These are phyloP conservation scores for Eugnorisma glareosa DNA, from an alignment of 2,888 invertebrate species.

Conservation along the genomic window DNA sequence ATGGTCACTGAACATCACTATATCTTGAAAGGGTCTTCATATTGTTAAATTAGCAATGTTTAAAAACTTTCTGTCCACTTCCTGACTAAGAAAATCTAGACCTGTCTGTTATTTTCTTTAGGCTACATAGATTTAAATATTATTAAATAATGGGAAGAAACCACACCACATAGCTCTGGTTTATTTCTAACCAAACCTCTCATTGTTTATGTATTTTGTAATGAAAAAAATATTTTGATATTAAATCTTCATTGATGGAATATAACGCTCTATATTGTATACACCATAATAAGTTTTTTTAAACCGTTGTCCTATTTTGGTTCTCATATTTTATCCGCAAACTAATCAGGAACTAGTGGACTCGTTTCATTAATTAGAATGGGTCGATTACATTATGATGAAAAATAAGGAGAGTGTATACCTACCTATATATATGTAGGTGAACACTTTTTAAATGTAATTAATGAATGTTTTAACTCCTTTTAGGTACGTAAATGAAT, in stretches of 20 bases:
- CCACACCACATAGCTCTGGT: background rate
- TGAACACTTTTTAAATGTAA: background rate
- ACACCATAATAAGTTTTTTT: background rate
- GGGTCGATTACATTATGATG: slow-evolving; percentile 15
- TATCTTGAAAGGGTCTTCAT: slow-evolving; percentile 77
- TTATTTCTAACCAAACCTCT: background rate
- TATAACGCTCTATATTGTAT: background rate
- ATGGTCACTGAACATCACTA: slow-evolving; percentile 84
- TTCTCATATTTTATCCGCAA: slow-evolving; percentile 10
- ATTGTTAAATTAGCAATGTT: slow-evolving; percentile 69
- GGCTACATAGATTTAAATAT: slow-evolving; percentile 4
- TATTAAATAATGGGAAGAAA: background rate
- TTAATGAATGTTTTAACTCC: background rate
- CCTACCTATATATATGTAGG: background rate
- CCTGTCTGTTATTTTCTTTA: background rate
- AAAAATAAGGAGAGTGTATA: background rate
- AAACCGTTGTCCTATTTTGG: background rate
- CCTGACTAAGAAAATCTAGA: slow-evolving; percentile 16
- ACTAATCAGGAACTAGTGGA: slow-evolving; percentile 30
- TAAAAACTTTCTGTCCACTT: slow-evolving; percentile 67
- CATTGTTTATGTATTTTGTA: background rate
- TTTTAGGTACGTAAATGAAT: background rate
- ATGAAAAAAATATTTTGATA: background rate
- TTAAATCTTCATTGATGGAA: background rate
- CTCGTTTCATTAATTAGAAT: slow-evolving; percentile 28